Conservation (phyloP, 2,113 vertebrate species). For the Rafetus swinhoei region DNA sequence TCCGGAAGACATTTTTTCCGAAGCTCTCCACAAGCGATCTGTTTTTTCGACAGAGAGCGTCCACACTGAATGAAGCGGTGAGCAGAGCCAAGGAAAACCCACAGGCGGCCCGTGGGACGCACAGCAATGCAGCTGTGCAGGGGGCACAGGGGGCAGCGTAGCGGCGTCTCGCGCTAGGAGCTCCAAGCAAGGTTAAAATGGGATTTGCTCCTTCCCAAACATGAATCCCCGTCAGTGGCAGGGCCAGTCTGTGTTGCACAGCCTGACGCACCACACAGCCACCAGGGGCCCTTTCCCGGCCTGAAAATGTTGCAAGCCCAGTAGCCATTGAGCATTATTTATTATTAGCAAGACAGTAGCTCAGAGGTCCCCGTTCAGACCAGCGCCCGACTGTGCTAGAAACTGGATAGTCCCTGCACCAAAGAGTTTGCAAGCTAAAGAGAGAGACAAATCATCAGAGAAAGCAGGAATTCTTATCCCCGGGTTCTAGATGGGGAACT, state of each 20-base stretch:
- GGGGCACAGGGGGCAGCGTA: neutral
- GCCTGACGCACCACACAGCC: neutral
- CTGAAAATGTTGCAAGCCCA: neutral
- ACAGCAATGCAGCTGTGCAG: neutral
- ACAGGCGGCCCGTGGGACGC: accelerated
- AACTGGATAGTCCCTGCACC: neutral
- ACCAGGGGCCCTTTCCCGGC: no score
- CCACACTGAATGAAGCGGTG: no score
- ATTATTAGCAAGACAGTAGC: neutral
- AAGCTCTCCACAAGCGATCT: no score
- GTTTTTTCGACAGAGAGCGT: no score
- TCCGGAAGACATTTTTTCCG: no score
- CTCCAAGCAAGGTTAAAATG: neutral
- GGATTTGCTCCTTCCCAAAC: neutral
- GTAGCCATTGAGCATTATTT: neutral
- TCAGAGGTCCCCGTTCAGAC: neutral
- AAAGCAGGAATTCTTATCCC: neutral
- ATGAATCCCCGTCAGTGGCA: neutral
- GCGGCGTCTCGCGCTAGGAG: neutral
- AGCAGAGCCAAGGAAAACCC: no score
- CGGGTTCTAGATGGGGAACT: neutral
- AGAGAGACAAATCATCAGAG: neutral
- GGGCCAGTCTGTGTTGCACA: neutral
- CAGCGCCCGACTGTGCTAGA: neutral
- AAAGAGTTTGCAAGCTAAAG: neutral